These are phyloP conservation scores for Dyspetes luteomarginatus DNA, from an alignment of 2,888 invertebrate genomes.

Conservation along the genomic window DNA sequence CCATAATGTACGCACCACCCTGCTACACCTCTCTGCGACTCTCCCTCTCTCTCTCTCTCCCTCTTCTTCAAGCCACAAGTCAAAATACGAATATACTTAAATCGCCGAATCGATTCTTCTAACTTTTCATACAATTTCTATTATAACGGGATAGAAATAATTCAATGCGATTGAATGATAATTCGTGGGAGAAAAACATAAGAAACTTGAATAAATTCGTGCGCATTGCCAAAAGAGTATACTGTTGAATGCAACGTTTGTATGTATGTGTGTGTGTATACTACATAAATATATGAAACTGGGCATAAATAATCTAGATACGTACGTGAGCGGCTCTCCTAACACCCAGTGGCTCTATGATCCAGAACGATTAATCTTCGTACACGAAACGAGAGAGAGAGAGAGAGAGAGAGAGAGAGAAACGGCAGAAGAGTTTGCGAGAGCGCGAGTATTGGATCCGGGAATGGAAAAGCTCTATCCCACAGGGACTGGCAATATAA, in stretches of 20 bases:
- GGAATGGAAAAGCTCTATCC: slow-evolving; percentile 71
- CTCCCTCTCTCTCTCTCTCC: slow-evolving; percentile 2
- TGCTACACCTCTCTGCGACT: slow-evolving; percentile 11
- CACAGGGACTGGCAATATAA: slow-evolving; percentile 78
- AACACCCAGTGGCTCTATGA: slow-evolving; percentile 75
- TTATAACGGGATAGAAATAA: slow-evolving; percentile 17
- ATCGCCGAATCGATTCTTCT: neutral
- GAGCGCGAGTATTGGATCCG: slow-evolving; percentile 73
- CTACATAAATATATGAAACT: slow-evolving; percentile 57
- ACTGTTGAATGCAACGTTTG: neutral
- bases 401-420: slow-evolving; percentile 14
- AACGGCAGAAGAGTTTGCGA: slow-evolving; percentile 15
- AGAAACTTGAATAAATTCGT: slow-evolving; percentile 49
- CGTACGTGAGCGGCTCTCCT: slow-evolving; percentile 67
- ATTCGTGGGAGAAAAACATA: neutral
- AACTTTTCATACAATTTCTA: neutral
- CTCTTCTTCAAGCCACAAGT: neutral
- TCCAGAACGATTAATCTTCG: slow-evolving; percentile 79
- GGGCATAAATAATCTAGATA: slow-evolving; percentile 65
- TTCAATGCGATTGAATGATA: neutral
- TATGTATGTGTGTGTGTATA: neutral
- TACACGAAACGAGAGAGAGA: slow-evolving; percentile 51
- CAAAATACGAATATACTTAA: neutral
- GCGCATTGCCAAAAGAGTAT: slow-evolving; percentile 39
- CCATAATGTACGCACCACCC: slow-evolving; percentile 53